Evolutionary conservation across 1,140 invertebrate species (phyloP), one percentile per base, ranked within the genome.

Genomic region (Drosophila nasuta): DNA sequence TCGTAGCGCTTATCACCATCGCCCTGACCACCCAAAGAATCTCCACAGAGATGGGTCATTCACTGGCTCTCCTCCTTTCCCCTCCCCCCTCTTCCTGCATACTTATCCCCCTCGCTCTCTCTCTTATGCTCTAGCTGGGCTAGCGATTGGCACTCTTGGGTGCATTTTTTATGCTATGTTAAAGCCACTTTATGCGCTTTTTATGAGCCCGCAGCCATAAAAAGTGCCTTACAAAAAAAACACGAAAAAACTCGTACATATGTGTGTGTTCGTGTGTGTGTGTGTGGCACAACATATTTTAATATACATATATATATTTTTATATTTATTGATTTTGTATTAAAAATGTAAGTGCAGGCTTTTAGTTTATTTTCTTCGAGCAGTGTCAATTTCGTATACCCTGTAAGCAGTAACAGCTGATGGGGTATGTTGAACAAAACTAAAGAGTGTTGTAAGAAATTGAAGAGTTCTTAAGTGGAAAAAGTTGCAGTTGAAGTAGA

Each of bases 281-380:
- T 52, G 58, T 57, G 52, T 64, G 49, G 38, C 11, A 56, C 35
- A 74, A 48, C 71, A 74, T 74, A 74, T 74, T 72, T 72, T 72
- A 65, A 72, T 72, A 70, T 76, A 57, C 57, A 63, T 25, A 63
- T 63, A 49, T 63, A 49, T 75, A 63, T 82, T 75, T 79, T 87
- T 82, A 80, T 82, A 88, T 88, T 80, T 88, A 87, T 87, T 88
- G 83, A 87, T 87, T 87, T 88, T 80, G 83, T 88, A 87, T 87
- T 88, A 87, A 87, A 88, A 82, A 88, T 87, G 83, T 88, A 82
- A 87, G 77, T 87, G 83, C 77, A 54, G 41, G 81, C 81, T 85
- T 81, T 85, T 85, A 85, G 77, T 85, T 85, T 68, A 64, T 65
- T 75, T 65, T 74, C 66, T 74, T 72, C 58, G 67, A 57, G 60